A percentile compares a stretch with the other conserved stretches of the same genome.
phyloP scores from a whole-genome alignment of 1,140 invertebrate genomes.

The Araneus ventricosus region DNA sequence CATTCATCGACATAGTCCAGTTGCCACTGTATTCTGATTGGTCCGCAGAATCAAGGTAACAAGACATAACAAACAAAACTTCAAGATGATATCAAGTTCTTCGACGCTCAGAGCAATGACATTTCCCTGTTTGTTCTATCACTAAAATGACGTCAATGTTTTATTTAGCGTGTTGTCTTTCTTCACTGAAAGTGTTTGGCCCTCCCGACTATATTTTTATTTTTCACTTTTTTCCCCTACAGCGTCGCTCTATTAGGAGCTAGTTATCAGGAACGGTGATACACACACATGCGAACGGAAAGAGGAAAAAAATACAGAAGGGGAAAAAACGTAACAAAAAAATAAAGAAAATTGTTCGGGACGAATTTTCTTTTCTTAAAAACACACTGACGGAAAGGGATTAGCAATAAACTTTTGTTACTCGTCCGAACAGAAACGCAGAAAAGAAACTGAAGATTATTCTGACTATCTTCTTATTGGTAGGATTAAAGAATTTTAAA shows the following conservation, averaged over 20 bases:
- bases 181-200: background rate
- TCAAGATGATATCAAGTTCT: slow-evolving; percentile 61
- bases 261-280: slow-evolving; percentile 37
- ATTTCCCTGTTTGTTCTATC: slow-evolving; percentile 59
- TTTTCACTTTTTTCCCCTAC: slow-evolving; percentile 14
- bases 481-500: slow-evolving; percentile 58
- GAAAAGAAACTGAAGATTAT: slow-evolving; percentile 54
- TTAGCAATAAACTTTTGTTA: slow-evolving; percentile 66
- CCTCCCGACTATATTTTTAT: background rate
- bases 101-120: slow-evolving; percentile 53
- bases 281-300: background rate
- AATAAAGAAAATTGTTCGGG: background rate
- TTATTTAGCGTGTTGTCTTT: slow-evolving; percentile 34
- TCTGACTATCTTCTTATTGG: slow-evolving; percentile 37
- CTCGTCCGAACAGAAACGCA: background rate
- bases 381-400: slow-evolving; percentile 33
- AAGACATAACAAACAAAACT: slow-evolving; percentile 15
- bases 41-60: slow-evolving; percentile 41
- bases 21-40: slow-evolving; percentile 37
- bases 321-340: too few relatives aligned
- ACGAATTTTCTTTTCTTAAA: slow-evolving; percentile 44
- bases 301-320: background rate
- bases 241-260: slow-evolving; percentile 6
- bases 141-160: slow-evolving; percentile 53
- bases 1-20: slow-evolving; percentile 59